These are phyloP conservation scores for Bruchidius siliquastri DNA, from an alignment of 2,888 invertebrate genomes.

Conservation along the genomic window DNA sequence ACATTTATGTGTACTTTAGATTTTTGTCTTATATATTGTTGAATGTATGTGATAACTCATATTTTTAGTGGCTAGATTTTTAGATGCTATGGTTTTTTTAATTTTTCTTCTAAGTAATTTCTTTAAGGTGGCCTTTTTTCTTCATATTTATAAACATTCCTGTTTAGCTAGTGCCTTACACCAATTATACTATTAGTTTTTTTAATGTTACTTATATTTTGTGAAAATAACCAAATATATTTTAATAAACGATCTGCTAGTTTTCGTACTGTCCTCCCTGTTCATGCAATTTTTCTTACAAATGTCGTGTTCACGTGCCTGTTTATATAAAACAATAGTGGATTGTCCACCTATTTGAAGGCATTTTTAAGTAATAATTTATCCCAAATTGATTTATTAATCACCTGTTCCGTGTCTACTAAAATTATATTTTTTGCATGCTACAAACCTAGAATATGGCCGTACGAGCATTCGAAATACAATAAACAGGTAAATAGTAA, in stretches of 20 bases:
- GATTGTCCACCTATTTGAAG: no score
- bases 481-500: no score
- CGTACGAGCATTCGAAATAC: no score
- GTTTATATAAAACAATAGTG: no score
- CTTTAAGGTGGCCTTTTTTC: constrained; percentile 12
- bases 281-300: no score
- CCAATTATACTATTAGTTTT: constrained; percentile 18
- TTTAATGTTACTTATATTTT: constrained; percentile 18
- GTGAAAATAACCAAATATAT: constrained; percentile 22
- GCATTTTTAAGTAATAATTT: no score
- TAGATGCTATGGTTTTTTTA: not conserved
- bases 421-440: no score
- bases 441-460: no score
- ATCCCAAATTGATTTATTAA: no score
- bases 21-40: constrained; percentile 14
- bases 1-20: constrained; percentile 13
- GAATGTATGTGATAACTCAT: constrained; percentile 18
- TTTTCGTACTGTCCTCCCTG: no score
- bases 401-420: no score
- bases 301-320: no score
- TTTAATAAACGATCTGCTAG: constrained; percentile 6
- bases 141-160: constrained; percentile 20
- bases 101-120: constrained; percentile 5
- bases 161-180: constrained; percentile 23
- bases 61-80: constrained; percentile 7